These are phyloP conservation scores for Pollenia labialis DNA, from an alignment of 2,888 invertebrate genomes.

Conservation along the genomic window DNA sequence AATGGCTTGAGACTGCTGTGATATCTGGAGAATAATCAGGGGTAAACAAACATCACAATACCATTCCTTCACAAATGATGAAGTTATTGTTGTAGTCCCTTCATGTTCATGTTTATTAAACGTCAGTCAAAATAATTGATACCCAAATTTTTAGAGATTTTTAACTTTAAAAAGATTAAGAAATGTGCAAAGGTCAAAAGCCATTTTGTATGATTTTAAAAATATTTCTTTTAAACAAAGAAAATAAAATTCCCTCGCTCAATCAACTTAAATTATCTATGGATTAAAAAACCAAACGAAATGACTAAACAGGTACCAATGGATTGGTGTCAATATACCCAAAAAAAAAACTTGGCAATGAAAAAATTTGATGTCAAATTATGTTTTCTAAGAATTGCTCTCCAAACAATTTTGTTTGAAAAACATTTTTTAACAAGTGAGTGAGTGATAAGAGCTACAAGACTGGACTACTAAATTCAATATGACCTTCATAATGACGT, in stretches of 20 bases:
- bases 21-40: too few relatives aligned
- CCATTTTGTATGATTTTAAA: too few relatives aligned
- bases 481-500: conserved; percentile 31
- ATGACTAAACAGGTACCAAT: conserved; percentile 3
- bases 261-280: background rate
- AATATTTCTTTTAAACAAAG: background rate
- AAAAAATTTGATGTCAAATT: background rate
- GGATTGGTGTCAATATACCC: conserved; percentile 24
- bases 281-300: background rate
- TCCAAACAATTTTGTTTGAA: conserved; percentile 2
- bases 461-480: conserved; percentile 1
- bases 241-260: background rate
- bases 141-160: too few relatives aligned
- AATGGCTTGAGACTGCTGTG: too few relatives aligned
- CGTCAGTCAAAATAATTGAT: too few relatives aligned
- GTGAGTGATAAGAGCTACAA: too few relatives aligned
- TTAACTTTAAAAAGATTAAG: too few relatives aligned
- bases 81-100: too few relatives aligned
- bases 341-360: background rate
- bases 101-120: too few relatives aligned
- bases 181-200: too few relatives aligned
- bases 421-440: background rate
- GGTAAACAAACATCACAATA: too few relatives aligned
- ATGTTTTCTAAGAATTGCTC: background rate
- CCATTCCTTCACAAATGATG: too few relatives aligned